A percentile compares a stretch with the other conserved stretches of the same genome.
Evolutionary conservation across 2,113 vertebrate species (phyloP).

Genomic region (Zosterops pallidus): DNA sequence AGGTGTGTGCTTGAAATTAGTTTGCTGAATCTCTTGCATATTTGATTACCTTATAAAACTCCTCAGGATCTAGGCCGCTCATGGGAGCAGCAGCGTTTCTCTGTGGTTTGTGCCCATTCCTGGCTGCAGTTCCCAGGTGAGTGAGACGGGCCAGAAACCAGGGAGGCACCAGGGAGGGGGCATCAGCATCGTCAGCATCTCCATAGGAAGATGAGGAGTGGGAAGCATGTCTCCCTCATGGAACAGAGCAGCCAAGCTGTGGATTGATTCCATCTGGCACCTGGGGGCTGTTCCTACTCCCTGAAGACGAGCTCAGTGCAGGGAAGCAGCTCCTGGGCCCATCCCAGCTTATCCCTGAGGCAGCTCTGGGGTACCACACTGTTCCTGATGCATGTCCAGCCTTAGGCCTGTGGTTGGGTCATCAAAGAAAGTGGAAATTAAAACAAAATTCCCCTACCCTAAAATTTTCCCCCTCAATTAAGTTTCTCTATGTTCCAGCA

Average conservation of each 20-base stretch:
- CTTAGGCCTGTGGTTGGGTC: fast-evolving
- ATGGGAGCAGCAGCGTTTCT: neutral
- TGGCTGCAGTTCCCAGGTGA: neutral
- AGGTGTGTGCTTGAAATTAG: conserved; percentile 79
- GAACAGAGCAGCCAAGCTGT: neutral
- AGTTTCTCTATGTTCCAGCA: neutral
- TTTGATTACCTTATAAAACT: conserved; percentile 80
- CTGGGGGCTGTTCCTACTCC: neutral
- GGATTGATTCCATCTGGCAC: neutral
- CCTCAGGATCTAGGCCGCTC: neutral
- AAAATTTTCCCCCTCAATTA: neutral
- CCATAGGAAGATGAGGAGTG: neutral
- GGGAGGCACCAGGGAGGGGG: neutral
- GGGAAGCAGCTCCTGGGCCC: neutral
- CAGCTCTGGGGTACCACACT: neutral
- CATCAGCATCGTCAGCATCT: neutral
- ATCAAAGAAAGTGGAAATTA: neutral
- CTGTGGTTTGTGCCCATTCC: neutral
- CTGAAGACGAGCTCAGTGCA: neutral
- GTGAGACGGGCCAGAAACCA: neutral
- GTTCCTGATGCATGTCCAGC: neutral
- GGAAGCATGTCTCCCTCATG: neutral
- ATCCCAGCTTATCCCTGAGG: neutral
- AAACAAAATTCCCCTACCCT: neutral
- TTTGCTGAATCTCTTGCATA: conserved; percentile 83